Evolutionary conservation across 2,113 vertebrate genomes (phyloP), one percentile per base, ranked within the genome.

Genomic region (Atlantisia rogersi): DNA sequence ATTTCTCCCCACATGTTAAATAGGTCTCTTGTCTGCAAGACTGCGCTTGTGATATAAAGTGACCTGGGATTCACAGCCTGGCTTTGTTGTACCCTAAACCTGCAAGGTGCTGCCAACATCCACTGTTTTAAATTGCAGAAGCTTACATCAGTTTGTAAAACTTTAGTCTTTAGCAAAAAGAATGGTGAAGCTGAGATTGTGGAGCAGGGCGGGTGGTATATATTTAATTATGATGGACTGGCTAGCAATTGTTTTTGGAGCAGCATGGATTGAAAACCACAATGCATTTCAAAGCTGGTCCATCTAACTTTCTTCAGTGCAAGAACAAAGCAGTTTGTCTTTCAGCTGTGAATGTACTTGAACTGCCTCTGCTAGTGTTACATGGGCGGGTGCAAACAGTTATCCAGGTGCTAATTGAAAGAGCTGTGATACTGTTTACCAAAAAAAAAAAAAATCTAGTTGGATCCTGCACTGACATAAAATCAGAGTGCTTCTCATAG

Each of bases 231-330:
- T 58, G 48, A 71, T n/a, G 71, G 52, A 62, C 74, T 90, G 64
- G 86, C 55, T 42, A 56, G 80, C 80, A 78, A 70, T 85, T 96
- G 82, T 65, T 97, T 90, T 90, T 95, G 89, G 92, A 94, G 82
- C 59, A 94, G 42, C 59, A 88, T 46, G 88, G 75, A 70, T 29
- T 81, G 39, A 86, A 93, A 91, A 58, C 15, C 68, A 31, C 82
- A 93, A 62, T 69, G 64, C 53, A 39, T 70, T 93, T 94, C 94
- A 86, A 82, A 92, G 46, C 69, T 88, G 63, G 15, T 86, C 87
- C 63, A 15, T 88, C 71, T 75, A 50, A 71, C 73, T 86, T 84
- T 2, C 53, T 44, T 89, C 67, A 69, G 63, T 42, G 63, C 48
- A 50, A 40, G 19, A 75, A 48, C 46, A 86, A 39, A 93, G 88